These are phyloP conservation scores for Stictonetta naevosa DNA, from an alignment of 2,113 vertebrate species.

Conservation along the genomic window DNA sequence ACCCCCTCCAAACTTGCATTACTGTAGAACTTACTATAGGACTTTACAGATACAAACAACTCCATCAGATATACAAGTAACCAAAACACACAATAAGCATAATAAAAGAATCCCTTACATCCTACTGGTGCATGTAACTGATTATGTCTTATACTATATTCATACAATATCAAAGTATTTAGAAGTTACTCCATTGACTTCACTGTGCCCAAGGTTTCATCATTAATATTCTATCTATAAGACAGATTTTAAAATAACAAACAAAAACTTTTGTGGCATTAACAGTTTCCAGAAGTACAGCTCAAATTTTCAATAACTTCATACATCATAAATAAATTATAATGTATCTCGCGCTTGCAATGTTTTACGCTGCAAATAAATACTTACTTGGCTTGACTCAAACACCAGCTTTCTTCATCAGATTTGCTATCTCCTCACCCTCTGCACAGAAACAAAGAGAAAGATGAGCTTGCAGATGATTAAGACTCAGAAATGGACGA, in stretches of 20 bases:
- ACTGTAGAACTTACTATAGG: not conserved
- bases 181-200: not conserved
- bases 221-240: not conserved
- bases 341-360: not conserved
- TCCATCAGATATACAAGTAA: not conserved
- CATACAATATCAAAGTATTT: not conserved
- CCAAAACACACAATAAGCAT: not conserved
- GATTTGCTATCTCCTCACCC: not conserved
- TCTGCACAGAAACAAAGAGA: not conserved
- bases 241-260: not conserved
- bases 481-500: not conserved
- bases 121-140: not conserved
- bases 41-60: not conserved
- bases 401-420: not conserved
- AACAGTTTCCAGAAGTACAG: not conserved
- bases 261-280: not conserved
- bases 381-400: not conserved
- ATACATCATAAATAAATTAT: not conserved
- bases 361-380: not conserved
- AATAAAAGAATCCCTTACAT: not conserved
- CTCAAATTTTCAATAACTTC: not conserved
- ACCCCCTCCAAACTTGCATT: not conserved
- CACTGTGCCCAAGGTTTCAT: not conserved
- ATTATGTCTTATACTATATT: not conserved
- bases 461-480: not conserved